Evolutionary conservation across 2,888 invertebrate genomes (phyloP), one percentile per base, ranked within the genome.

Genomic region (Pasiphila rectangulata): DNA sequence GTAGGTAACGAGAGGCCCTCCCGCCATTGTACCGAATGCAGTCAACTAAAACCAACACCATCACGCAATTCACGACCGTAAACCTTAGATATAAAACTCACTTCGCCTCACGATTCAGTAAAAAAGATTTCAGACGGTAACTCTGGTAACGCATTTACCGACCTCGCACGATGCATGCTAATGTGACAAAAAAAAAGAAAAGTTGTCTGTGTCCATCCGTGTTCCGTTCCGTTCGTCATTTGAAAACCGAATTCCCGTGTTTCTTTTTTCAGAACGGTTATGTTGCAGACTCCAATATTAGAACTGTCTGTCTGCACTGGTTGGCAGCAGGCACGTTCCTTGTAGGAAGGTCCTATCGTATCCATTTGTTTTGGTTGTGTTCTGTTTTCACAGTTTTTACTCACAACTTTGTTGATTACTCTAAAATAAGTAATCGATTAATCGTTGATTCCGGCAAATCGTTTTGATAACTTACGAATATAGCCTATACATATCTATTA

Each of bases 1-100:
- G 87, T 86, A 79, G 78, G 79, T 81, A 85, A 85, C 85, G 85
- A 84, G 85, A 82, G 82, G 80, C 78, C 76, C 76, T 73, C 73
- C 68, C 75, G 54, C 51, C 68, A 78, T 78, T 75, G 72, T 77
- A 69, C 73, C 69, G 29, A 47, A 45, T 54, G 55, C 53, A 57
- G 38, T 48, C 30, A 47, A 46, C 39, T 35, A 40, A 32, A 51
- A 12, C 42, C 13, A 37, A 21, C 24, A 9, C 12, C 19, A 1
- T 12, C 29, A 21, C 27, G 36, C 34, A 9, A 51, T 16, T 35
- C 24, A 27, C 27, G 45, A 55, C 55, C 37, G 3, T 47, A 13
- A 16, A 2, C 4, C n/a, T 1, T 5, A 6, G n/a, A 1, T 9
- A 38, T 45, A 49, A 16, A 29, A 50, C 16, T 13, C 30, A 44